Evolutionary conservation across 2,113 vertebrate species (phyloP).

Genomic region (Brachyistius frenatus): DNA sequence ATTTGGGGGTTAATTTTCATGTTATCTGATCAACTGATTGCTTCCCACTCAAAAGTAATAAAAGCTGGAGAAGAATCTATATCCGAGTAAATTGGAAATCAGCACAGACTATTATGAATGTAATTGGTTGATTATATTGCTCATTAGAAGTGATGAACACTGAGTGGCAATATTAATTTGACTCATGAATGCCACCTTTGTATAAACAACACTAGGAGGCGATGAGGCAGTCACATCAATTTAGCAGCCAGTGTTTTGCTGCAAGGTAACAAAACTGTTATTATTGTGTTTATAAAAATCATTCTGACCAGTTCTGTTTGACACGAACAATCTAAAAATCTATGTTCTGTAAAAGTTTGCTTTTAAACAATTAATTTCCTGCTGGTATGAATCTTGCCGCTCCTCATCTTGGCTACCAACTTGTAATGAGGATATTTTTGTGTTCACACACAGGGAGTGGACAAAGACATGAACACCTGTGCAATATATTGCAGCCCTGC

Average conservation of each 20-base stretch:
- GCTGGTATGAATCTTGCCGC: not conserved
- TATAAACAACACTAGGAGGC: slow-evolving; percentile 63
- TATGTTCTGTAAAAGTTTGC: slow-evolving; percentile 17
- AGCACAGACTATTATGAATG: slow-evolving; percentile 66
- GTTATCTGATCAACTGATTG: slow-evolving; percentile 36
- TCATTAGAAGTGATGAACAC: slow-evolving; percentile 76
- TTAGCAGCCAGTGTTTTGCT: slow-evolving; percentile 24
- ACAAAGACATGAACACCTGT: slow-evolving; percentile 37
- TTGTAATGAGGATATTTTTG: slow-evolving; percentile 20
- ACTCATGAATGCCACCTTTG: slow-evolving; percentile 68
- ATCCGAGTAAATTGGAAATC: slow-evolving; percentile 72
- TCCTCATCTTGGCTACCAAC: not conserved
- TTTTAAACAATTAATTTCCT: slow-evolving; percentile 17
- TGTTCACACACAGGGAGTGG: slow-evolving; percentile 8
- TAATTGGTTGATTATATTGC: slow-evolving; percentile 79
- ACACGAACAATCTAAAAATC: slow-evolving; percentile 21
- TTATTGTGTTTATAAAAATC: slow-evolving; percentile 34
- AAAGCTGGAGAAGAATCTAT: slow-evolving; percentile 59
- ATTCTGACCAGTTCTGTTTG: slow-evolving; percentile 18
- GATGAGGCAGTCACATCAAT: slow-evolving; percentile 38
- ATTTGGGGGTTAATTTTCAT: slow-evolving; percentile 29
- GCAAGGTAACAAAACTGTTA: slow-evolving; percentile 33
- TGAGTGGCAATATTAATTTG: slow-evolving; percentile 77
- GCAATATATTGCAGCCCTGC: slow-evolving; percentile 10
- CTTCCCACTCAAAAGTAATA: slow-evolving; percentile 38